Evolutionary conservation across 2,113 vertebrate species (phyloP).

Genomic region (Balaenoptera acutorostrata): DNA sequence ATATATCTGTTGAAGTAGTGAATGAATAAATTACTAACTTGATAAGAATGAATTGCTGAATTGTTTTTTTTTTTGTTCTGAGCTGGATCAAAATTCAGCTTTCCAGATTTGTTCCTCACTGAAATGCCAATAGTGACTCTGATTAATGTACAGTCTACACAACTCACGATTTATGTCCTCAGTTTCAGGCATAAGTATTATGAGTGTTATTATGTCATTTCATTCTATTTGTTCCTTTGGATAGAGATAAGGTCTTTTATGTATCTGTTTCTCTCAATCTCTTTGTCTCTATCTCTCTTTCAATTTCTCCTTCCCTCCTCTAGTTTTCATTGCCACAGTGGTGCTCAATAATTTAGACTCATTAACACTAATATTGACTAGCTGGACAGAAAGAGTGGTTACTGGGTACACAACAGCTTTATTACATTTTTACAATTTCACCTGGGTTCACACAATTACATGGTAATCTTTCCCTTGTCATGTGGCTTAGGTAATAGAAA

Average conservation of each 20-base stretch:
- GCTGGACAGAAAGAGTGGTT: neutral
- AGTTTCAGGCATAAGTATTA: neutral
- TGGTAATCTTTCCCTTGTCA: neutral
- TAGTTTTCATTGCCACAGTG: neutral
- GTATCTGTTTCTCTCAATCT: neutral
- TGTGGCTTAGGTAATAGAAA: neutral
- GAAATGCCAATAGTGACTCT: neutral
- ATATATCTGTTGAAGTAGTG: neutral
- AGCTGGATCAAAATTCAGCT: neutral
- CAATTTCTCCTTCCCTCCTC: neutral
- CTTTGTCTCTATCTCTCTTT: neutral
- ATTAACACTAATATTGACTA: neutral
- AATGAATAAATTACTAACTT: neutral
- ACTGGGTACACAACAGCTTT: neutral
- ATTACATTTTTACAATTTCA: neutral
- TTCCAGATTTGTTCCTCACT: neutral
- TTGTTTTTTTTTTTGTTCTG: neutral
- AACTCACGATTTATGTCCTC: neutral
- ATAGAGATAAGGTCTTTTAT: neutral
- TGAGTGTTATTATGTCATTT: neutral
- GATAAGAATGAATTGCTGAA: neutral
- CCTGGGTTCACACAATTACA: neutral
- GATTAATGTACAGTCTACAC: neutral
- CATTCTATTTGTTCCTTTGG: neutral
- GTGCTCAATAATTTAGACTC: neutral